These are phyloP conservation scores for Pachycephala philippinensis DNA, from an alignment of 2,113 vertebrate genomes.

Conservation along the genomic window DNA sequence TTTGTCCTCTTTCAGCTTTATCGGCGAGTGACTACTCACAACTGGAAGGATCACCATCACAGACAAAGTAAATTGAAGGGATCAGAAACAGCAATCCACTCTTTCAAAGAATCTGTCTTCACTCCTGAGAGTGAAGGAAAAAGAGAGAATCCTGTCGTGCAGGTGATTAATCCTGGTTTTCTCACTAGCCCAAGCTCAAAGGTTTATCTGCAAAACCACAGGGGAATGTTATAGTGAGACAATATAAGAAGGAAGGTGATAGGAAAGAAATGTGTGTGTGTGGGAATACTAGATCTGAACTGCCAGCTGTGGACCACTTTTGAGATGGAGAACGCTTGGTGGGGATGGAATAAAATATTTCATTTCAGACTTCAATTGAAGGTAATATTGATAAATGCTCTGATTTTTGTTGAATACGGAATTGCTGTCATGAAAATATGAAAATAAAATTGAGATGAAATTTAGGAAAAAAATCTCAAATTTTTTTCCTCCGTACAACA, in stretches of 20 bases:
- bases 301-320: neutral
- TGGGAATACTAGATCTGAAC: neutral
- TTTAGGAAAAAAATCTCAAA: neutral
- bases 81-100: neutral
- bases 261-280: neutral
- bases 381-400: neutral
- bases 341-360: neutral
- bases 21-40: neutral
- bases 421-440: neutral
- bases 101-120: neutral
- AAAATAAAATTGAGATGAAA: neutral
- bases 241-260: neutral
- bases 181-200: neutral
- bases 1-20: neutral
- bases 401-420: neutral
- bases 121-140: neutral
- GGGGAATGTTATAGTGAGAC: too few relatives aligned
- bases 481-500: neutral
- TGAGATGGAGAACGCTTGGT: neutral
- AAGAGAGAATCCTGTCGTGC: neutral
- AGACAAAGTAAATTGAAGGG: neutral
- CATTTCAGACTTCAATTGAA: neutral
- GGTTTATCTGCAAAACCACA: neutral
- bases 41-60: neutral
- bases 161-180: neutral